Evolutionary conservation across 2,113 vertebrate species (phyloP).

Genomic region (Gymnorhina tibicen): DNA sequence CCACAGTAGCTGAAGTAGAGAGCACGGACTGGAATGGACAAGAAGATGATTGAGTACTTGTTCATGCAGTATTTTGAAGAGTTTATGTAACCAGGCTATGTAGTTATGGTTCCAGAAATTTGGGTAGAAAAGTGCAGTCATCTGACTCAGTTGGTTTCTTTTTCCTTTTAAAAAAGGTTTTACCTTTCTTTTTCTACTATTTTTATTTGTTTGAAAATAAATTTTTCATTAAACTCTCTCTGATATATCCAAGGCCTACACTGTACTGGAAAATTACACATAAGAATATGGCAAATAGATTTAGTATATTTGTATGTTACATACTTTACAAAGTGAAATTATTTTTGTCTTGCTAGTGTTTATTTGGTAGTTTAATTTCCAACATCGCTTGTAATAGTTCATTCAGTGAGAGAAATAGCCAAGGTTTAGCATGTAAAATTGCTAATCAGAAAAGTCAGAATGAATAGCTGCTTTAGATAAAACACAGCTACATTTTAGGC

Average conservation of each 20-base stretch:
- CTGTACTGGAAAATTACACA: neutral
- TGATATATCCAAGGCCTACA: neutral
- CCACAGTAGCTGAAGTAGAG: accelerated
- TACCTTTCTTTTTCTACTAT: neutral
- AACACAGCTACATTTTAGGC: neutral
- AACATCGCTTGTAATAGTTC: neutral
- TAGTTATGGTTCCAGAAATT: neutral
- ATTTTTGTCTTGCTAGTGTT: neutral
- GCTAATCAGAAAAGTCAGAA: neutral
- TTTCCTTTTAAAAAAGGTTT: too few species aligned
- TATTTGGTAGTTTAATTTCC: neutral
- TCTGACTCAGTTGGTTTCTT: neutral
- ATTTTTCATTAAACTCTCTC: neutral
- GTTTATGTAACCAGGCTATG: neutral
- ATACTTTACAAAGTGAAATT: neutral
- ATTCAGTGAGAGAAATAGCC: neutral
- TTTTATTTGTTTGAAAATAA: neutral
- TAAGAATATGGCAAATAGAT: neutral
- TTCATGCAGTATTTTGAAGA: neutral
- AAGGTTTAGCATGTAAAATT: neutral
- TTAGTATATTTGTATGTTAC: neutral
- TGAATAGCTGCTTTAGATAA: neutral
- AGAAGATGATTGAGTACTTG: neutral
- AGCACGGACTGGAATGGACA: neutral
- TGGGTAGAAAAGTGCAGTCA: neutral